Percentiles rank a stretch among this genome's conserved stretches.
phyloP scores from a whole-genome alignment of 1,140 invertebrate species.

The Sarcophaga bullata region DNA sequence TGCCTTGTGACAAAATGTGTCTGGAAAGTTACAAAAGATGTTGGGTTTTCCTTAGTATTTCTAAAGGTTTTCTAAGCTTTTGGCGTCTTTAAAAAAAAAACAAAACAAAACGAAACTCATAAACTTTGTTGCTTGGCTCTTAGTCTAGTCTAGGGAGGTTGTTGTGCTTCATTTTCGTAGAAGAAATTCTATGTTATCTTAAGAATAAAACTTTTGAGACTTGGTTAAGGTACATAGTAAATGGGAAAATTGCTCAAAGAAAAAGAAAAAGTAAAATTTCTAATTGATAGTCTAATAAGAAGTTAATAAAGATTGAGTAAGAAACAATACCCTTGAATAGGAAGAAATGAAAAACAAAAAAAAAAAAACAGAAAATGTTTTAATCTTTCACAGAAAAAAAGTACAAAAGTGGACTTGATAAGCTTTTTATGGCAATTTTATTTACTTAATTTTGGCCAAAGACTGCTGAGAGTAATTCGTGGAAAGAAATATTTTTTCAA shows the following conservation, averaged over 20 bases:
- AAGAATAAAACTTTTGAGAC: neutral
- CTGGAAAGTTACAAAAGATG: constrained; percentile 44
- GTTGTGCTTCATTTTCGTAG: neutral
- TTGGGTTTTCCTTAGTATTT: constrained; percentile 52
- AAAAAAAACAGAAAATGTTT: too few relatives aligned
- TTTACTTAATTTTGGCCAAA: too few relatives aligned
- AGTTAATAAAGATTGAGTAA: neutral
- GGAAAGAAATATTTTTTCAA: too few relatives aligned
- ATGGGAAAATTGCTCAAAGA: neutral
- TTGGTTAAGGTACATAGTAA: neutral
- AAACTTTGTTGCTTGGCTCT: neutral
- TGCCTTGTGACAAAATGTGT: constrained; percentile 43
- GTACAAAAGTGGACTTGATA: too few relatives aligned
- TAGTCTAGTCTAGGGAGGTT: neutral
- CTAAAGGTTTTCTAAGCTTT: constrained; percentile 47
- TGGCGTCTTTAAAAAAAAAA: neutral
- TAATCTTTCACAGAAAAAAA: too few relatives aligned
- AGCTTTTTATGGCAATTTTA: too few relatives aligned
- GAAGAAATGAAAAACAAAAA: too few relatives aligned
- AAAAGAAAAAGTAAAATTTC: neutral
- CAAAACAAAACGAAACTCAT: too few relatives aligned
- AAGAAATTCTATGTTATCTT: neutral
- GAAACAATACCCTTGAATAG: too few relatives aligned
- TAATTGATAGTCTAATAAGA: neutral
- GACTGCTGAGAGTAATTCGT: too few relatives aligned